Evolutionary conservation across 23 tunicate species (phyloP).

Genomic region (Phallusia fumigata): DNA sequence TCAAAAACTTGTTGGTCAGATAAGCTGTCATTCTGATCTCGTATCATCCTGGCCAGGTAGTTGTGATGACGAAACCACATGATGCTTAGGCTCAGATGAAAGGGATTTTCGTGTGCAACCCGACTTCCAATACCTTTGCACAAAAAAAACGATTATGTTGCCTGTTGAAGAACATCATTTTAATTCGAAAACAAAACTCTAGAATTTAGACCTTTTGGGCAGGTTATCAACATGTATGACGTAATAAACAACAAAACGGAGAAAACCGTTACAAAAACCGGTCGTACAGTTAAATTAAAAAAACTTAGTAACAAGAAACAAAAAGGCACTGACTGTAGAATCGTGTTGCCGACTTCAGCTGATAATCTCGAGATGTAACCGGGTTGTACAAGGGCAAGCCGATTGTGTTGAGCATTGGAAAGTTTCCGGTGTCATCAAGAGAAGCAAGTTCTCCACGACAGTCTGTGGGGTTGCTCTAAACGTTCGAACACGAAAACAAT

Average conservation of each 20-base stretch:
- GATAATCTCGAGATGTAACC: conserved; percentile 29
- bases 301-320: no score
- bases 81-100: conserved; percentile 57
- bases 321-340: conserved; percentile 48
- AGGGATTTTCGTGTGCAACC: conserved; percentile 68
- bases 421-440: conserved; percentile 44
- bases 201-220: neutral
- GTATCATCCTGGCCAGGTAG: conserved; percentile 55
- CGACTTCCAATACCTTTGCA: conserved; percentile 57
- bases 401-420: conserved; percentile 34
- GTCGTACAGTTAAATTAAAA: no score
- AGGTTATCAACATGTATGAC: neutral
- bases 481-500: neutral
- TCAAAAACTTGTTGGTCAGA: conserved; percentile 71
- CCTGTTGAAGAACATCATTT: neutral
- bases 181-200: neutral
- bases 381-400: conserved; percentile 50
- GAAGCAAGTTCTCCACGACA: conserved; percentile 77
- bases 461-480: conserved; percentile 17
- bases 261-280: no score
- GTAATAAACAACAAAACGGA: neutral
- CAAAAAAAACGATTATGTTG: neutral
- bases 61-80: conserved; percentile 94
- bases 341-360: conserved; percentile 20
- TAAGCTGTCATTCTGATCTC: conserved; percentile 49